phyloP scores from a whole-genome alignment of 1,140 invertebrate genomes.

The Hyles euphorbiae region DNA sequence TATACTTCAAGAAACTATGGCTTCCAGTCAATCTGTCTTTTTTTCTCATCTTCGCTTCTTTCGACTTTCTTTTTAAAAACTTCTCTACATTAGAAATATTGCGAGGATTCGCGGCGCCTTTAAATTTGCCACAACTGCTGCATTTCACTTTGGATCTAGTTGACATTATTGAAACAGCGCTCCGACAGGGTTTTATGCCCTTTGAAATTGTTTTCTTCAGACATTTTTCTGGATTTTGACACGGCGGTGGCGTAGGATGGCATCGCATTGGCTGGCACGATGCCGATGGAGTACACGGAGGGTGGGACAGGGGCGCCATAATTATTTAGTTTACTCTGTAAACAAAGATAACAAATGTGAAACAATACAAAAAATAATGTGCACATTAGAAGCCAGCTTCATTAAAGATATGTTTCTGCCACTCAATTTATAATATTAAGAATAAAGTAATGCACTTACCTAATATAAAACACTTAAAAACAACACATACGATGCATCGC shows the following conservation, averaged over 20 bases:
- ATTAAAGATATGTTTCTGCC: conserved; percentile 23
- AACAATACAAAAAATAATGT: conserved; percentile 5
- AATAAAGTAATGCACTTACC: conserved; percentile 33
- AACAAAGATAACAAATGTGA: conserved; percentile 22
- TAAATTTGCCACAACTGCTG: conserved; percentile 43
- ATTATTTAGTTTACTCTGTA: conserved; percentile 40
- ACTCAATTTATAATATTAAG: conserved; percentile 18
- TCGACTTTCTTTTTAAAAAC: conserved; percentile 49
- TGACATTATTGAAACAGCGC: conserved; percentile 57
- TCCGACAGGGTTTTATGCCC: conserved; percentile 48
- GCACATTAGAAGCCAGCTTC: conserved; percentile 37
- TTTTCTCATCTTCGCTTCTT: conserved; percentile 45
- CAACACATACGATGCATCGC: not conserved
- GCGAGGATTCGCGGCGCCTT: conserved; percentile 30
- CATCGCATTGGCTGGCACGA: conserved; percentile 55
- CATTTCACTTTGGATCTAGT: conserved; percentile 48
- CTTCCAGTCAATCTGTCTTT: conserved; percentile 44
- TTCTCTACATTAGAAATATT: conserved; percentile 38
- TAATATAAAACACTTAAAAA: not conserved
- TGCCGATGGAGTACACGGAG: conserved; percentile 53
- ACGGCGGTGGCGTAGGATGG: conserved; percentile 53
- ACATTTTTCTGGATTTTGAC: conserved; percentile 57
- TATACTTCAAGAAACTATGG: conserved; percentile 39
- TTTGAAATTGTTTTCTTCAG: conserved; percentile 49
- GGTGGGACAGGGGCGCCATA: conserved; percentile 56